These are phyloP conservation scores for Tenrec ecaudatus DNA, from an alignment of 2,113 vertebrate species.

Conservation along the genomic window DNA sequence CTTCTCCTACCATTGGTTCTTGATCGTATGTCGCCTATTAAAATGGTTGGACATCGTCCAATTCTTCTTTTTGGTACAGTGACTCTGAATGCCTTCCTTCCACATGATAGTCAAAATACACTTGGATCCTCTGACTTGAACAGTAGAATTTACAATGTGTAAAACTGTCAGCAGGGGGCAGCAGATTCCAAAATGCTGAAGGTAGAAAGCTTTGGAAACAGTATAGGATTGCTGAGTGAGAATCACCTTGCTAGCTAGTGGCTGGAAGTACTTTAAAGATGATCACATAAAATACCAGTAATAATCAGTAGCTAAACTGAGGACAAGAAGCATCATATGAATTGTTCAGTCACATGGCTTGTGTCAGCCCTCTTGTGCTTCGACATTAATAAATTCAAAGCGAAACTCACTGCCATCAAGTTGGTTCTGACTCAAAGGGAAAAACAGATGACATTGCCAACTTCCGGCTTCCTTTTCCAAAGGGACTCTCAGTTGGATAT, in stretches of 20 bases:
- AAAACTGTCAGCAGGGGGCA: conserved; percentile 82
- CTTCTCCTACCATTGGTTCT: no score
- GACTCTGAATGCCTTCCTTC: no score
- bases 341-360: background rate
- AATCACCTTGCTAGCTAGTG: no score
- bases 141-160: conserved; percentile 36
- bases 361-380: background rate
- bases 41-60: no score
- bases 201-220: no score
- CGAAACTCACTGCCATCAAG: no score
- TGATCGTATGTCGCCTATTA: no score
- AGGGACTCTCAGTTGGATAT: background rate
- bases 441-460: background rate
- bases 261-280: background rate
- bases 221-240: no score
- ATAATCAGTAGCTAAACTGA: background rate
- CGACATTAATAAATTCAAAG: background rate
- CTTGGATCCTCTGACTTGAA: background rate
- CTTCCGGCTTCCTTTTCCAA: background rate
- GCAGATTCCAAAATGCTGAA: conserved; percentile 67
- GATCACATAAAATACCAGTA: background rate
- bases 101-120: background rate
- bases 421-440: background rate
- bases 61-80: no score
- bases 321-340: background rate